A percentile compares a stretch with the other conserved stretches of the same genome.
These are phyloP conservation scores for Geodia barretti DNA, from an alignment of 37 sponge, comb jelly and placozoan species.

Conservation along the genomic window DNA sequence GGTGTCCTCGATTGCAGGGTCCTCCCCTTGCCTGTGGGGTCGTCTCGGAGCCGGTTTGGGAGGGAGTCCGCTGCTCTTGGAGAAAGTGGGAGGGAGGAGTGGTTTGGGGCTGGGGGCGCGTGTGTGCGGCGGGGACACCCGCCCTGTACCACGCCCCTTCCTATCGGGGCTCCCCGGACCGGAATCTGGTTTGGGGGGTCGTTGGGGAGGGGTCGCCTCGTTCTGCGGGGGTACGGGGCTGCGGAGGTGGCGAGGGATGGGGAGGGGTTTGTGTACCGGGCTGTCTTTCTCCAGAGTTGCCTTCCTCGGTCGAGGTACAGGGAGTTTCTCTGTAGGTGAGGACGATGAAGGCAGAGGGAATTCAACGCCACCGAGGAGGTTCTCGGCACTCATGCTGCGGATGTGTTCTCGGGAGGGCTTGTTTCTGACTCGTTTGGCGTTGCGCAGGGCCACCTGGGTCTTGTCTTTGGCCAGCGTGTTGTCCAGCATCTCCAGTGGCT, in stretches of 20 bases:
- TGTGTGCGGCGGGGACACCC: neutral
- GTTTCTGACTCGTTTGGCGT: neutral
- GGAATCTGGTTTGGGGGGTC: neutral
- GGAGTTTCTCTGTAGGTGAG: conserved; percentile 1
- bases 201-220: too few species aligned
- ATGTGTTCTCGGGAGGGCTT: conserved; percentile 7
- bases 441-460: neutral
- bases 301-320: conserved; percentile 1
- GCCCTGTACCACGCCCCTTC: neutral
- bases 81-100: neutral
- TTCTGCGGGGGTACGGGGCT: neutral
- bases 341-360: too few species aligned
- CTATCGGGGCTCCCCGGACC: neutral
- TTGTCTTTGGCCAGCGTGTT: neutral
- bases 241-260: conserved; percentile 9
- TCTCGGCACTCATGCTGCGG: conserved; percentile 9
- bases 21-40: neutral
- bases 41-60: neutral
- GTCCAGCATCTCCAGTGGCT: conserved; percentile 1
- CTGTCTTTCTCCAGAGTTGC: neutral
- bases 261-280: neutral
- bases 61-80: too few species aligned
- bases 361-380: neutral
- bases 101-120: neutral
- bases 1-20: neutral